Percentiles rank a stretch among this genome's conserved stretches.
Evolutionary conservation across 1,140 invertebrate genomes (phyloP).

Genomic region (Drosophila gunungcola): DNA sequence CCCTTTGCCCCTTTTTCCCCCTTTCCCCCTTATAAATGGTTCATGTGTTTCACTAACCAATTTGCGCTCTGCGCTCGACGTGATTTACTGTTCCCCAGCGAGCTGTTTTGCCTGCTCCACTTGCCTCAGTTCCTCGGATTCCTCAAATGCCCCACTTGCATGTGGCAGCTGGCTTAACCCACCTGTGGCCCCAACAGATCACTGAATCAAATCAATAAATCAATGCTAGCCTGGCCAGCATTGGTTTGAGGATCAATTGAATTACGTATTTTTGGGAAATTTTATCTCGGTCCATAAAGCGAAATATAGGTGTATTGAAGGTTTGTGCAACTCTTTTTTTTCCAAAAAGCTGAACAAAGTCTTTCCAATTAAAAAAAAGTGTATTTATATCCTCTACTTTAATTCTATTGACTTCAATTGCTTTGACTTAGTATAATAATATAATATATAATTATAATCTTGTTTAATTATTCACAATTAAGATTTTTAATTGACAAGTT

Average conservation of each 20-base stretch:
- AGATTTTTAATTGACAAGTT: too few species aligned
- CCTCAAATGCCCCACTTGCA: neutral
- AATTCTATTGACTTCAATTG: too few species aligned
- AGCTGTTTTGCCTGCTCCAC: constrained; percentile 51
- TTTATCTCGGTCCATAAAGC: too few species aligned
- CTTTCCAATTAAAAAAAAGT: too few species aligned
- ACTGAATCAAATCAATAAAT: constrained; percentile 6
- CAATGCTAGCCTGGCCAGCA: neutral
- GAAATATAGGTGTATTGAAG: too few species aligned
- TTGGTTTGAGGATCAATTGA: neutral
- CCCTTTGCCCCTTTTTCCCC: neutral
- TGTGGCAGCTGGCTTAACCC: constrained; percentile 30
- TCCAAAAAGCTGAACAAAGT: too few species aligned
- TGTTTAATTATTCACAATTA: too few species aligned
- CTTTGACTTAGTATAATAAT: too few species aligned
- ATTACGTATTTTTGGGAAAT: neutral
- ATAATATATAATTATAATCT: too few species aligned
- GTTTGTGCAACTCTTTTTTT: too few species aligned
- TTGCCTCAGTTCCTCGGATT: constrained; percentile 4
- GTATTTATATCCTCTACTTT: too few species aligned
- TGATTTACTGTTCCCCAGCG: constrained; percentile 80
- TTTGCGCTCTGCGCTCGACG: constrained; percentile 76
- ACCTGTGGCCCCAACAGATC: constrained; percentile 17
- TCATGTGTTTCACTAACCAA: constrained; percentile 74
- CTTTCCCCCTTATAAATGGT: constrained; percentile 28